Conservation (phyloP, 2,113 vertebrate genomes). For the Thunnus maccoyii region DNA sequence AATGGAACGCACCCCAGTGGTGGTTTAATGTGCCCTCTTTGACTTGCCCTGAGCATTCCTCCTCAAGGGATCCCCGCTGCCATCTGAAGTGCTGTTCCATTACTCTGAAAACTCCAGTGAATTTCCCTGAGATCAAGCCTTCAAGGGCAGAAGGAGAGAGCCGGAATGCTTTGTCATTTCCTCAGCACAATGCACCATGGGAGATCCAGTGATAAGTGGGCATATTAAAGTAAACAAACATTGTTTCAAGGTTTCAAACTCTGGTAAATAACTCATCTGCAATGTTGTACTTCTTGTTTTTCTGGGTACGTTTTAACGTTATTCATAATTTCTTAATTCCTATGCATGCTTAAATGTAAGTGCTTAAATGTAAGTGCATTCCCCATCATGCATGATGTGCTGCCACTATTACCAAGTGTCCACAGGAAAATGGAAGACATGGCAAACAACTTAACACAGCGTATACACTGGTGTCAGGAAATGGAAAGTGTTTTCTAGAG, state of each 20-base stretch:
- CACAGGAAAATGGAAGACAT: background rate
- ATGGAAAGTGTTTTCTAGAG: background rate
- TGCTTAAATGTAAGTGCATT: background rate
- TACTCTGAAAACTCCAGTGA: conserved; percentile 51
- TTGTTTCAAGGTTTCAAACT: conserved; percentile 12
- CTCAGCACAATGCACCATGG: background rate
- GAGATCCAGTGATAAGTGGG: conserved; percentile 24
- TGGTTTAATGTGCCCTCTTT: conserved; percentile 50
- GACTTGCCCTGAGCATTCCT: conserved; percentile 26
- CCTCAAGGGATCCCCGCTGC: conserved; percentile 35
- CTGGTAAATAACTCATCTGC: background rate
- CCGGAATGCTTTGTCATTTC: conserved; percentile 19
- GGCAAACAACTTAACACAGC: background rate
- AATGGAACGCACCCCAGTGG: conserved; percentile 38
- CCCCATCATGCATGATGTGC: background rate
- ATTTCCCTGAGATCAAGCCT: conserved; percentile 40
- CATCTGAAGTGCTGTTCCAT: conserved; percentile 56
- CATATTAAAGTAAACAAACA: conserved; percentile 19
- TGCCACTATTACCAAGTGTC: background rate
- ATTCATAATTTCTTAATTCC: background rate
- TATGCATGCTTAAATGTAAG: background rate
- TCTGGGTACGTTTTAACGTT: background rate
- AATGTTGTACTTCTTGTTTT: too few relatives aligned
- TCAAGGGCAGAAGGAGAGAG: conserved; percentile 41
- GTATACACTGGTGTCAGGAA: background rate